A percentile compares a stretch with the other conserved stretches of the same genome.
Evolutionary conservation across 92 coral and sea anemone species (phyloP).

Genomic region (Paramuricea clavata): DNA sequence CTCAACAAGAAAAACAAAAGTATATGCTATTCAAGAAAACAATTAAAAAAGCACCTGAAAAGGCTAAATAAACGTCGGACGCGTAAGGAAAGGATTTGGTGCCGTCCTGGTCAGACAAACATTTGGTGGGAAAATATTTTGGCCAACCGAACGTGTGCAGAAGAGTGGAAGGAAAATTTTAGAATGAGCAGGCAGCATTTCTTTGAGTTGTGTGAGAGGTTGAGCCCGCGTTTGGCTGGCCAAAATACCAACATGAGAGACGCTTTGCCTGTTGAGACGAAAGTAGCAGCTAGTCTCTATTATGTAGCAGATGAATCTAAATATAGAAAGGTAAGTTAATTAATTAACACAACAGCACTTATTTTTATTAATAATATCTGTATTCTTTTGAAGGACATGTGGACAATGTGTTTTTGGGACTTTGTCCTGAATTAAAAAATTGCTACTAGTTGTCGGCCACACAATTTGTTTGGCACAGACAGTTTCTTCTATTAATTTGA

Average conservation of each 20-base stretch:
- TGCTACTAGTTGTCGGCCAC: too few species aligned
- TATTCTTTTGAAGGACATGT: not conserved
- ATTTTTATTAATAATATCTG: not conserved
- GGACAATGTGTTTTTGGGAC: not conserved
- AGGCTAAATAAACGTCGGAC: not conserved
- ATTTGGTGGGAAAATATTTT: slow-evolving; percentile 5
- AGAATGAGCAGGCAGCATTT: not conserved
- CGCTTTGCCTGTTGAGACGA: not conserved
- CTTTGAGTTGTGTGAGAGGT: not conserved
- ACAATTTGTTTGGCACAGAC: too few species aligned
- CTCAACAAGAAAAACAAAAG: not conserved
- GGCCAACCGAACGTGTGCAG: not conserved
- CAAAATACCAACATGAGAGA: not conserved
- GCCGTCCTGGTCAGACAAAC: not conserved
- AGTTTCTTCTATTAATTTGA: too few species aligned
- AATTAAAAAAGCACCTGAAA: not conserved
- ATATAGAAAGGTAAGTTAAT: not conserved
- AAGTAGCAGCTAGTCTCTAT: slow-evolving; percentile 5
- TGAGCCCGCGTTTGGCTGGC: not conserved
- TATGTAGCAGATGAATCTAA: not conserved
- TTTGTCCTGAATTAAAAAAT: too few species aligned
- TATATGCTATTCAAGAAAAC: not conserved
- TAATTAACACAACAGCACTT: too few species aligned
- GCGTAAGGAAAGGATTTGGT: not conserved
- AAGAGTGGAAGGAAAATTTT: slow-evolving; percentile 14